phyloP scores from a whole-genome alignment of 2,113 vertebrate genomes.

The Indicator indicator region DNA sequence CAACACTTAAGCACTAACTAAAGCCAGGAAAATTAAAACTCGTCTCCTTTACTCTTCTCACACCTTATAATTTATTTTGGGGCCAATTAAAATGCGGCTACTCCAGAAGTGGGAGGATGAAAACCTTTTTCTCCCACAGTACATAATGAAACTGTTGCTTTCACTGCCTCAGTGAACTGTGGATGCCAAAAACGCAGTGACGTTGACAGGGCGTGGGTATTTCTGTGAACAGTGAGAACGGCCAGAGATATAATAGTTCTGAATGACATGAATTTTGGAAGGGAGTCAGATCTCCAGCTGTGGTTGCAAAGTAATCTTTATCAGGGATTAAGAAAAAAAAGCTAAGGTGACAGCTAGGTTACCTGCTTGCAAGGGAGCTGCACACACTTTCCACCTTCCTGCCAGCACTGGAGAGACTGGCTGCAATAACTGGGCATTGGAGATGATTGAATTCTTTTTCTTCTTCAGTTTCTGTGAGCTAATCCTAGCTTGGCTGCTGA shows the following conservation, averaged over 20 bases:
- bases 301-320: not conserved
- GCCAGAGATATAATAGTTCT: not conserved
- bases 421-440: not conserved
- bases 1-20: not conserved
- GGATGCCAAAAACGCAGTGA: rapidly evolving
- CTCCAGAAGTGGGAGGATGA: not conserved
- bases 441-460: not conserved
- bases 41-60: not conserved
- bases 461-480: not conserved
- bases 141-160: not conserved
- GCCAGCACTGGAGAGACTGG: not conserved
- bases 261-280: not conserved
- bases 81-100: not conserved
- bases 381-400: not conserved
- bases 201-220: not conserved
- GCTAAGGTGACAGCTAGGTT: slow-evolving; percentile 5
- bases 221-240: not conserved
- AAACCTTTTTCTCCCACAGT: not conserved
- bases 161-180: not conserved
- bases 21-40: not conserved
- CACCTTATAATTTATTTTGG: not conserved
- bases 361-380: not conserved
- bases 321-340: not conserved
- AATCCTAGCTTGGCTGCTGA: not conserved
- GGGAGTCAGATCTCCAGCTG: not conserved